Conservation (phyloP, 2,888 invertebrate genomes). For the Hedya salicella region DNA sequence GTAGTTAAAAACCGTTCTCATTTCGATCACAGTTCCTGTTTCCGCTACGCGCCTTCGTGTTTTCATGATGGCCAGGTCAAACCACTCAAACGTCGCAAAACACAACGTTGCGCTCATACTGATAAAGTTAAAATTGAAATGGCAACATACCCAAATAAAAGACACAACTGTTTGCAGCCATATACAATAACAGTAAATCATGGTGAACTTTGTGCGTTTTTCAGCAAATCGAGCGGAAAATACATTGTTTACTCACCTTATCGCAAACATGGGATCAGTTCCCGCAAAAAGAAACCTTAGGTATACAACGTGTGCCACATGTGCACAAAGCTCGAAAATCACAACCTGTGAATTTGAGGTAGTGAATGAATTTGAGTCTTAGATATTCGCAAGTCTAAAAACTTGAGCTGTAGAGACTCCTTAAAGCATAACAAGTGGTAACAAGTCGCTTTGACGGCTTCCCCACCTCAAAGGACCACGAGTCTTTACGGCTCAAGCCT, state of each 20-base stretch:
- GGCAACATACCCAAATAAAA: not conserved
- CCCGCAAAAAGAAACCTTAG: not conserved
- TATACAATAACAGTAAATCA: conserved; percentile 16
- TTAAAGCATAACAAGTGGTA: too few relatives aligned
- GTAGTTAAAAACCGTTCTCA: not conserved
- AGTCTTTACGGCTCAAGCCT: too few relatives aligned
- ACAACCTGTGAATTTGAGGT: too few relatives aligned
- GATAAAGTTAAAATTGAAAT: not conserved
- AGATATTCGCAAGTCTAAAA: too few relatives aligned
- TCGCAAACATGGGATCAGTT: not conserved
- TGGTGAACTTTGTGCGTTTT: conserved; percentile 22
- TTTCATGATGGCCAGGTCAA: conserved; percentile 6
- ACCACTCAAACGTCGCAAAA: not conserved
- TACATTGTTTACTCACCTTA: conserved; percentile 12
- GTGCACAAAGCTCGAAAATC: too few relatives aligned
- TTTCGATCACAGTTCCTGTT: conserved; percentile 7
- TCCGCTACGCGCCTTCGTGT: conserved; percentile 23
- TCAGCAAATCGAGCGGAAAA: conserved; percentile 22
- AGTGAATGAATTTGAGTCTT: too few relatives aligned
- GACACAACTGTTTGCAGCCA: conserved; percentile 1
- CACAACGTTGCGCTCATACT: not conserved
- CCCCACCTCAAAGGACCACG: too few relatives aligned
- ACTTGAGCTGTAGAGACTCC: too few relatives aligned
- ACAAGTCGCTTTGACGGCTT: too few relatives aligned
- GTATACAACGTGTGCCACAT: too few relatives aligned